These are phyloP conservation scores for Harlomillsia oculata DNA, from an alignment of 1,140 invertebrate species.

Conservation along the genomic window DNA sequence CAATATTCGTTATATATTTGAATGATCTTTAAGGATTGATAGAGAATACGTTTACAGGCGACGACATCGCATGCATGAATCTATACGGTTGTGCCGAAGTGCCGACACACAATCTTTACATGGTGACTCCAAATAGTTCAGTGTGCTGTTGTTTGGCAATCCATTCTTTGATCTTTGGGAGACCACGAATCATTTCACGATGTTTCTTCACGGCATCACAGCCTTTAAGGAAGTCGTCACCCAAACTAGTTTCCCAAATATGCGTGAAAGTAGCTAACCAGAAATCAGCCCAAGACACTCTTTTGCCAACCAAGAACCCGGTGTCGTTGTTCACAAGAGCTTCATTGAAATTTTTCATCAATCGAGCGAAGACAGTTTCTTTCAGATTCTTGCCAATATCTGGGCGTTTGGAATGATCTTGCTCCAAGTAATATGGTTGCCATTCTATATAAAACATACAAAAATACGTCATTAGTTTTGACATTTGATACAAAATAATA, in stretches of 20 bases:
- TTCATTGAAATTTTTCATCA: constrained; percentile 49
- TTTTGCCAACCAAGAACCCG: constrained; percentile 46
- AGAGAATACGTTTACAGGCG: no score
- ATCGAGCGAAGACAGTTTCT: constrained; percentile 30
- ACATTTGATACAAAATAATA: background rate
- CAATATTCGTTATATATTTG: no score
- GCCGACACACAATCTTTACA: background rate
- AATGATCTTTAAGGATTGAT: no score
- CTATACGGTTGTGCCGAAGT: background rate
- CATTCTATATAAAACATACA: constrained; percentile 8
- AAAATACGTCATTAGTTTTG: background rate
- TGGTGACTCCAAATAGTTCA: background rate
- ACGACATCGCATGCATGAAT: no score
- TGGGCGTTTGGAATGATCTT: constrained; percentile 10
- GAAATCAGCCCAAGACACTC: constrained; percentile 40
- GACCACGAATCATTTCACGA: background rate
- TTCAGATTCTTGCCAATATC: constrained; percentile 6
- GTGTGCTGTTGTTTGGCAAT: background rate
- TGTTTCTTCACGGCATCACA: constrained; percentile 16
- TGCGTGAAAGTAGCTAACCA: constrained; percentile 10
- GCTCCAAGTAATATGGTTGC: constrained; percentile 6
- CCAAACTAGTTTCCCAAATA: constrained; percentile 3
- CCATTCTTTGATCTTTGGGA: constrained; percentile 23
- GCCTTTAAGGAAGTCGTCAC: constrained; percentile 5
- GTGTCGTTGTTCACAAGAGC: constrained; percentile 48